Evolutionary conservation across 2,888 invertebrate genomes (phyloP).

Genomic region (Drosophila tanythrix): DNA sequence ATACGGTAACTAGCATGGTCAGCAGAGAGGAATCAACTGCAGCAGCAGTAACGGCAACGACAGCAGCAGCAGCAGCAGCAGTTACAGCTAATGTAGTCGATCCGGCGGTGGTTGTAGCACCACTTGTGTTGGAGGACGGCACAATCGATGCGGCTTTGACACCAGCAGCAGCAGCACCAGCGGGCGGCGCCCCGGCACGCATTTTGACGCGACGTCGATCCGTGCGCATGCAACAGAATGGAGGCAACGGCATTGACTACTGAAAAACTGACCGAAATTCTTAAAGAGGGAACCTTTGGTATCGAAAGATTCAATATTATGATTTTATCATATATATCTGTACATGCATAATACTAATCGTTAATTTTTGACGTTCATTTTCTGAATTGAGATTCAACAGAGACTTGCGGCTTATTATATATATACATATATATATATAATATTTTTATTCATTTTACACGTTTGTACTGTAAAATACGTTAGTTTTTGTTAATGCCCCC

Average conservation of each 20-base stretch:
- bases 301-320: conserved; percentile 8
- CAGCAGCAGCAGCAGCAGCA: conserved; percentile 26
- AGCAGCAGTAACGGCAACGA: conserved; percentile 25
- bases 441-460: conserved; percentile 43
- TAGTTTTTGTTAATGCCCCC: conserved; percentile 48
- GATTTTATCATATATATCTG: conserved; percentile 35
- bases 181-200: conserved; percentile 52
- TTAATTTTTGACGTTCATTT: conserved; percentile 50
- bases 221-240: conserved; percentile 79
- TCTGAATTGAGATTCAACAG: conserved; percentile 70
- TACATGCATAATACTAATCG: conserved; percentile 45
- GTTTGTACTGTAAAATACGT: conserved; percentile 71
- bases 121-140: conserved; percentile 18
- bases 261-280: conserved; percentile 35
- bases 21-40: conserved; percentile 70
- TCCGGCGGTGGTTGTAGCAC: conserved; percentile 18
- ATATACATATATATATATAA: conserved; percentile 23
- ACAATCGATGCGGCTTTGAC: conserved; percentile 9
- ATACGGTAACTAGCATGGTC: conserved; percentile 71
- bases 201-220: conserved; percentile 81
- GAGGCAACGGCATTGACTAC: conserved; percentile 62
- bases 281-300: conserved; percentile 13
- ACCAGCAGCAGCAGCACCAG: conserved; percentile 23
- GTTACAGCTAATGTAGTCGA: conserved; percentile 15
- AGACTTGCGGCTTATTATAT: conserved; percentile 63